Evolutionary conservation across 2,797 vertebrate genomes (phyloP), one percentile per base, ranked within the genome.

Genomic region (Tiaroga cobitis): DNA sequence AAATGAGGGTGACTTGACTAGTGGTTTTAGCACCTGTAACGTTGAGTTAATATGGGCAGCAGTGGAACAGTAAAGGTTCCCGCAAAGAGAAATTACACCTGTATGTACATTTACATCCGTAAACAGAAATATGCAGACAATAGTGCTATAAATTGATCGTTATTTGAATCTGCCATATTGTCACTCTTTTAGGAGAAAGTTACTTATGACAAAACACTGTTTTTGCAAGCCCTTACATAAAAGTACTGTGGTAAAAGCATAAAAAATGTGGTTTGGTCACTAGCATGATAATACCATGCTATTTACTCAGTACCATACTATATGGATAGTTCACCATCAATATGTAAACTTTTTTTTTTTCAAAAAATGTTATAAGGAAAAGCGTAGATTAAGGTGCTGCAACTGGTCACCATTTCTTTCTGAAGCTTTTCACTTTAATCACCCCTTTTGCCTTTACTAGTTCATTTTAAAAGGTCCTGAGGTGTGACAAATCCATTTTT

Each of bases 1-100:
- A 49, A 49, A 16, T 49, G 16, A 49, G 16, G 46, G 46, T 49
- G 46, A 16, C 43, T 46, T 15, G 43, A 46, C 46, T 2, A 49
- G 46, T 18, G 84, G 26, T 61, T 72, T 91, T 92, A 96, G 95
- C 94, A 95, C 94, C 94, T 46, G 87, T 94, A 88, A 92, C 90
- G 87, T 89, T 90, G 85, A 90, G 85, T 51, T 74, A 88, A 87
- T 67, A 70, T 92, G 90, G 89, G 89, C 88, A 92, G 91, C 88
- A 83, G 83, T 88, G 89, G 89, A 88, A 88, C 82, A 89, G 84
- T 90, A 90, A 92, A 82, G 81, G 85, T 85, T 89, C 88, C 81
- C 18, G 8, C 70, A 76, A 87, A 84, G 65, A 81, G 82, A 61
- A 76, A 72, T 26, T 15, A 43, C 61, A 43, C 37, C 6, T 4